These are phyloP conservation scores for Xiphydria camelus DNA, from an alignment of 2,888 invertebrate genomes.

Conservation along the genomic window DNA sequence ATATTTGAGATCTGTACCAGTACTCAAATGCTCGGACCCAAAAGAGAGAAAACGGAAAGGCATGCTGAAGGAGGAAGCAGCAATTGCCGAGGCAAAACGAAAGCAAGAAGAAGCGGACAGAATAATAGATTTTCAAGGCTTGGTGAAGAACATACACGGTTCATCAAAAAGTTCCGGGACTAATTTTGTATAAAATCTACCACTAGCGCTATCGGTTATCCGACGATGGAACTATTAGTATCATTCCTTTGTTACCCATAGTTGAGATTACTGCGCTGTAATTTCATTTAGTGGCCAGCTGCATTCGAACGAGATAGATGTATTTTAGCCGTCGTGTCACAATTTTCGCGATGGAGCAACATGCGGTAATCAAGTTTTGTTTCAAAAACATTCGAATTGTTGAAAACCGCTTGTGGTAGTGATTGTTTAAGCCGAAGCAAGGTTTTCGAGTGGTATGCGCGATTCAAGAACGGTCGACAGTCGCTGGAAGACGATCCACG, in stretches of 20 bases:
- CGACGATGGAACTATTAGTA: not conserved
- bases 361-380: not conserved
- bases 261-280: not conserved
- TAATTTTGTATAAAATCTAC: not conserved
- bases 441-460: slow-evolving; percentile 1
- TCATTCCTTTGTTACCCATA: not conserved
- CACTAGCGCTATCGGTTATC: not conserved
- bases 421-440: not conserved
- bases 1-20: no score
- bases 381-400: not conserved
- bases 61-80: no score
- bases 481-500: slow-evolving; percentile 3
- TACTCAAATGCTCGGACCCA: no score
- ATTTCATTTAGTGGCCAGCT: not conserved
- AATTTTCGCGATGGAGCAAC: not conserved
- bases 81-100: no score
- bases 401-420: not conserved
- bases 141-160: not conserved
- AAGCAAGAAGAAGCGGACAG: no score
- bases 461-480: not conserved
- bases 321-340: no score
- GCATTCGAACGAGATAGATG: no score
- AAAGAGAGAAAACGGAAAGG: no score
- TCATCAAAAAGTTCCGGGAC: not conserved
- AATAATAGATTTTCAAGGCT: no score